Evolutionary conservation across 2,888 invertebrate species (phyloP).

Genomic region (Polylopha cassiicola): DNA sequence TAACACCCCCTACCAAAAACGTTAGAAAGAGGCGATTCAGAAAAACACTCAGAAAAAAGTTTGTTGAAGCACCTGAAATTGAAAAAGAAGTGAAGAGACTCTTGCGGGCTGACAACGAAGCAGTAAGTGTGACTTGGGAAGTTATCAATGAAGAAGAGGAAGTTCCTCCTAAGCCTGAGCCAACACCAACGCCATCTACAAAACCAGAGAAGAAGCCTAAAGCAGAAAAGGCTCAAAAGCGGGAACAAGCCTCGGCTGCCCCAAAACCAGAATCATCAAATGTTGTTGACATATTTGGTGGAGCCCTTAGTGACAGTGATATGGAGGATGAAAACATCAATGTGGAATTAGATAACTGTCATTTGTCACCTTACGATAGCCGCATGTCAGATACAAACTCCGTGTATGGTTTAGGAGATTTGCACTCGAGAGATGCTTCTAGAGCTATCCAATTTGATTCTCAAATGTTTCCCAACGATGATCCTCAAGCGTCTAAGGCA

Average conservation of each 20-base stretch:
- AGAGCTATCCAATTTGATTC: conserved; percentile 57
- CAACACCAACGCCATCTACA: conserved; percentile 29
- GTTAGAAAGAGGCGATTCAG: conserved; percentile 94
- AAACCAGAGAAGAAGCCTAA: conserved; percentile 59
- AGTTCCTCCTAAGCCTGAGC: conserved; percentile 58
- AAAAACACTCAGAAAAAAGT: conserved; percentile 97
- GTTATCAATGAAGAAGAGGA: conserved; percentile 93
- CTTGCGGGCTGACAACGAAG: conserved; percentile 94
- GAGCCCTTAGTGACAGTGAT: conserved; percentile 93
- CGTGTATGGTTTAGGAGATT: conserved; percentile 45
- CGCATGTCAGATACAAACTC: conserved; percentile 80
- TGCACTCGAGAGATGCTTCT: conserved; percentile 36
- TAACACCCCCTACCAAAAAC: conserved; percentile 97
- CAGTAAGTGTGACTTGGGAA: conserved; percentile 91
- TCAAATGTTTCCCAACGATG: conserved; percentile 56
- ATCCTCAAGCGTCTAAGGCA: conserved; percentile 37
- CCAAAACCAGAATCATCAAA: conserved; percentile 52
- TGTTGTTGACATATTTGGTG: conserved; percentile 90
- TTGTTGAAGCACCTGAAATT: conserved; percentile 97
- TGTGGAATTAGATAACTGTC: conserved; percentile 88
- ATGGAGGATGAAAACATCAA: conserved; percentile 86
- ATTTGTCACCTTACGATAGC: conserved; percentile 84
- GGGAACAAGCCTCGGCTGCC: conserved; percentile 31
- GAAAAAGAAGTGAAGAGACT: conserved; percentile 98
- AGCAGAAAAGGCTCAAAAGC: conserved; percentile 34